Evolutionary conservation across 1,140 invertebrate genomes (phyloP).

Genomic region (Ips nitidus): DNA sequence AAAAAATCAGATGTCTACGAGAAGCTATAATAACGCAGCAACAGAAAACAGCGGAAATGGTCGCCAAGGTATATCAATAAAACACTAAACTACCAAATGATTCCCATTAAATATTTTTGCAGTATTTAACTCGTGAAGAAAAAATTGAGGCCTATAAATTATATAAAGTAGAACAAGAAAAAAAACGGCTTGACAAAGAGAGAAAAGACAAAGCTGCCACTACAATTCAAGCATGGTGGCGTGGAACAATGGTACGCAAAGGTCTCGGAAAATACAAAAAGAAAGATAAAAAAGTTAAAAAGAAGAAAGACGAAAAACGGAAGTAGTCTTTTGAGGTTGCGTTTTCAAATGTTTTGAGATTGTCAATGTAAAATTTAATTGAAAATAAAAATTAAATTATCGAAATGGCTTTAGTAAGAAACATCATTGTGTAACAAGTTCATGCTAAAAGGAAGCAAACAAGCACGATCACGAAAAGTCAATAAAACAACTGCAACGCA

Average conservation of each 20-base stretch:
- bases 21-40: constrained; percentile 34
- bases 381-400: no score
- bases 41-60: constrained; percentile 15
- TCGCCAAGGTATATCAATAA: constrained; percentile 17
- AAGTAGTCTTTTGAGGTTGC: background rate
- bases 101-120: background rate
- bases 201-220: constrained; percentile 40
- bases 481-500: no score
- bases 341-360: no score
- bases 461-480: no score
- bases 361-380: no score
- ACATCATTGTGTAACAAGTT: no score
- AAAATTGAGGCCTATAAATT: constrained; percentile 45
- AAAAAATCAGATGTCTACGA: constrained; percentile 39
- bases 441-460: no score
- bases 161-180: constrained; percentile 41
- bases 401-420: no score
- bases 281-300: constrained; percentile 53
- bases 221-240: constrained; percentile 69
- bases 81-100: background rate
- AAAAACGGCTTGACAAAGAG: constrained; percentile 34
- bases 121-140: constrained; percentile 13
- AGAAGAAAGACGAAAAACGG: constrained; percentile 38
- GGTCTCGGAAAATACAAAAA: constrained; percentile 64
- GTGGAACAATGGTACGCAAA: constrained; percentile 67